Percentiles rank a stretch among this genome's conserved stretches.
phyloP scores from a whole-genome alignment of 2,797 vertebrate genomes.

The Simalia tracyae region DNA sequence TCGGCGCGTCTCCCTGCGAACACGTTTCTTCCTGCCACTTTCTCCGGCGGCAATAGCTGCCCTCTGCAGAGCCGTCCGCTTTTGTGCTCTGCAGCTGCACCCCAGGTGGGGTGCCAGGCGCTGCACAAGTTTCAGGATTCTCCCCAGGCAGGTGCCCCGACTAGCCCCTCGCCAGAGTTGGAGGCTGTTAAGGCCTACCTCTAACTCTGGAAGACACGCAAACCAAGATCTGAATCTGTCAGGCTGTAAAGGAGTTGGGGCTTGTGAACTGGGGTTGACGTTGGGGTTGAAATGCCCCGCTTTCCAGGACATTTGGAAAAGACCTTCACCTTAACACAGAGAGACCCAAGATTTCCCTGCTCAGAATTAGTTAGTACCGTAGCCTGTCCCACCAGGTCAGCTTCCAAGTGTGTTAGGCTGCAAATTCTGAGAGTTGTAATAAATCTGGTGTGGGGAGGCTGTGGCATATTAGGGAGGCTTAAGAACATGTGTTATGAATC shows the following conservation, averaged over 20 bases:
- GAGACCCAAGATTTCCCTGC: background rate
- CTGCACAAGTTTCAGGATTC: background rate
- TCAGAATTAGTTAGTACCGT: background rate
- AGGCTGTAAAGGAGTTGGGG: background rate
- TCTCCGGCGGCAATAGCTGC: background rate
- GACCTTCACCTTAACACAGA: background rate
- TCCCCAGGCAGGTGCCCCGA: background rate
- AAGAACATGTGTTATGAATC: background rate
- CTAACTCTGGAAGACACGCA: background rate
- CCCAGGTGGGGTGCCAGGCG: background rate
- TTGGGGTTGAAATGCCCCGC: background rate
- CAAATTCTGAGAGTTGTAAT: background rate
- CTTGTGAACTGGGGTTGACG: background rate
- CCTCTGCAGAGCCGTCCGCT: background rate
- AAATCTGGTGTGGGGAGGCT: background rate
- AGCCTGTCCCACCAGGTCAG: background rate
- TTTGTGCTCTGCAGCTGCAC: background rate
- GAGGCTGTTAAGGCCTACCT: background rate
- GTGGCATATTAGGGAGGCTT: no score
- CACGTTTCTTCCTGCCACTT: background rate
- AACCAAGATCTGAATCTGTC: background rate
- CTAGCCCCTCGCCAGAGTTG: background rate
- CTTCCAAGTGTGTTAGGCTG: background rate
- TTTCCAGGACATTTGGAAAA: background rate
- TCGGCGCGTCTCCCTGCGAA: background rate